Conservation (phyloP, 2,888 invertebrate genomes). For the Spisula subtruncata region DNA sequence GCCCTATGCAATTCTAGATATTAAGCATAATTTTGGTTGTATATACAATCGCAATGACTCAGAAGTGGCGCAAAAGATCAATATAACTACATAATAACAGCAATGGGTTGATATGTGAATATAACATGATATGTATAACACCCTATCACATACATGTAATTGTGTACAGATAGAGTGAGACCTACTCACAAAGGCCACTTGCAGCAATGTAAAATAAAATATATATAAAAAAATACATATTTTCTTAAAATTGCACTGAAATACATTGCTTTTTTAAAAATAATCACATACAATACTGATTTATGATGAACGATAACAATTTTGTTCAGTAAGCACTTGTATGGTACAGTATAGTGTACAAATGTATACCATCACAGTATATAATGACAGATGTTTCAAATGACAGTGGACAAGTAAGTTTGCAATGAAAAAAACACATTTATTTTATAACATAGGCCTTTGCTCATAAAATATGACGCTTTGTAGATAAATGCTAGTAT, state of each 20-base stretch:
- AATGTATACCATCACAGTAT: too few relatives aligned
- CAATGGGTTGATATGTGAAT: background rate
- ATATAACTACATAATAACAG: background rate
- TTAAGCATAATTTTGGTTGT: too few relatives aligned
- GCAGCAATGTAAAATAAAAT: constrained; percentile 3
- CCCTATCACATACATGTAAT: too few relatives aligned
- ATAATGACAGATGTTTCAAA: too few relatives aligned
- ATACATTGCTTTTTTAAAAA: too few relatives aligned
- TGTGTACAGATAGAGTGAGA: too few relatives aligned
- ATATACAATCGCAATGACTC: too few relatives aligned
- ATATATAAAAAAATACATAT: background rate
- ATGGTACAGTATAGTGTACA: too few relatives aligned
- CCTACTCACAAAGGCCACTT: background rate
- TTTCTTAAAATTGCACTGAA: background rate
- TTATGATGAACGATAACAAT: too few relatives aligned
- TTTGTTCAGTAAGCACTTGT: background rate
- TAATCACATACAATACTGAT: too few relatives aligned
- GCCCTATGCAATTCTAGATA: too few relatives aligned
- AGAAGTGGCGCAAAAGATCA: too few relatives aligned
- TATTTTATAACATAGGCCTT: background rate
- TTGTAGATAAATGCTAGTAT: background rate
- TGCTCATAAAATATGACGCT: background rate
- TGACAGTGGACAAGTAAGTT: background rate
- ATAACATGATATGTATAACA: background rate
- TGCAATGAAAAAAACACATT: background rate